phyloP scores from a whole-genome alignment of 2,888 invertebrate species.

The Agrochola litura region DNA sequence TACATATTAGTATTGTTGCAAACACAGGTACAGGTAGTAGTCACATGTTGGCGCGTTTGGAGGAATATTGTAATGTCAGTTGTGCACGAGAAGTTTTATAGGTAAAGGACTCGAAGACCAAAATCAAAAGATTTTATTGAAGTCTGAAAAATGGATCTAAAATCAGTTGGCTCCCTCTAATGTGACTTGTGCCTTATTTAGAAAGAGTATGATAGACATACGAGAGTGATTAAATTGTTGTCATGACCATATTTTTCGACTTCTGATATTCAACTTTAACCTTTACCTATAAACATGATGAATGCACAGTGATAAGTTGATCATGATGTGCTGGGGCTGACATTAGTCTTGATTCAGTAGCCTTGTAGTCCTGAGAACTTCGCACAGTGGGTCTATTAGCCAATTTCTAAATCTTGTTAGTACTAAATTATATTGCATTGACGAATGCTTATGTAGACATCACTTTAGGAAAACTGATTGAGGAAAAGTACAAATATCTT shows the following conservation, averaged over 20 bases:
- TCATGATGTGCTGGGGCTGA: conserved; percentile 69
- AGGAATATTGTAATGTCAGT: conserved; percentile 59
- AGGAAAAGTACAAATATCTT: conserved; percentile 88
- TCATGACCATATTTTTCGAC: conserved; percentile 1
- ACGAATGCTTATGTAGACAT: conserved; percentile 74
- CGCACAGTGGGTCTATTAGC: conserved; percentile 81
- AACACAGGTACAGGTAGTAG: conserved; percentile 72
- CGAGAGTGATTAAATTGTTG: conserved; percentile 26
- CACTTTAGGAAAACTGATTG: conserved; percentile 75
- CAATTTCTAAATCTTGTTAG: conserved; percentile 78
- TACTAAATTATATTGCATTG: conserved; percentile 76
- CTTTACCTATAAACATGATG: conserved; percentile 42
- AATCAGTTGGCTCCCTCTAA: conserved; percentile 32
- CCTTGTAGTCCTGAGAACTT: conserved; percentile 70
- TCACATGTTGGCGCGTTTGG: conserved; percentile 58
- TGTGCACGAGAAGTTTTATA: conserved; percentile 33
- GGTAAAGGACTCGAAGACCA: conserved; percentile 6
- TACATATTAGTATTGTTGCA: conserved; percentile 74
- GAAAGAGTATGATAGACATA: conserved; percentile 30
- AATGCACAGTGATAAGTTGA: conserved; percentile 71
- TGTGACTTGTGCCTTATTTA: conserved; percentile 42
- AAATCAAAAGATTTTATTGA: conserved; percentile 5
- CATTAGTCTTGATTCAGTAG: conserved; percentile 67
- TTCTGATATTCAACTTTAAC: conserved; percentile 20
- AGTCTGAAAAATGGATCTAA: neutral